phyloP scores from a whole-genome alignment of 1,140 invertebrate genomes.

The Papilio glaucus region DNA sequence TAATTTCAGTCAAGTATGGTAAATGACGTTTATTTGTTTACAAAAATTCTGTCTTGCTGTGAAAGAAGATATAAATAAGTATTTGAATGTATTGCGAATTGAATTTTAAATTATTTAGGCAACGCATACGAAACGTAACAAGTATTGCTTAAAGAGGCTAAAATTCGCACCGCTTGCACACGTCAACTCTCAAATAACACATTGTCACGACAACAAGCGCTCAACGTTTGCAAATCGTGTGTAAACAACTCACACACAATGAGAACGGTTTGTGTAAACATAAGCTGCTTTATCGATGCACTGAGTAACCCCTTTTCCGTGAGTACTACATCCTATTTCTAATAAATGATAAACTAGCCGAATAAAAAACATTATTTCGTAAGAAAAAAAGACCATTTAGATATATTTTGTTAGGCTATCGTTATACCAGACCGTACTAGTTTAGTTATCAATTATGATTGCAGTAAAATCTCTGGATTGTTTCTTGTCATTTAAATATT shows the following conservation, averaged over 20 bases:
- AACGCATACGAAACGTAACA: slow-evolving; percentile 4
- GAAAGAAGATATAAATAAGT: background rate
- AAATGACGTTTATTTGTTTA: too few species aligned
- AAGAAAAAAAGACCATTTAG: background rate
- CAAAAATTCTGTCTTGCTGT: too few species aligned
- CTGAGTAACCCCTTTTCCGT: background rate
- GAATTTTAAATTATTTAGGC: background rate
- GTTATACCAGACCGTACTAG: too few species aligned
- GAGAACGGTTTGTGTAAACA: slow-evolving; percentile 17
- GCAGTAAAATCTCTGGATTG: too few species aligned
- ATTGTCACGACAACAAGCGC: slow-evolving; percentile 10
- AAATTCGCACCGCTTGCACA: slow-evolving; percentile 9
- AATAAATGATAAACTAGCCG: background rate
- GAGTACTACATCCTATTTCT: background rate
- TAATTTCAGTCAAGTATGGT: too few species aligned
- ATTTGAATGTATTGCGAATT: background rate
- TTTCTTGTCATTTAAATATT: too few species aligned
- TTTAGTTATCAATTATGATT: too few species aligned
- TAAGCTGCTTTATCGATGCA: background rate
- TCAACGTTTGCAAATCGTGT: slow-evolving; percentile 13
- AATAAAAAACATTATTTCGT: background rate
- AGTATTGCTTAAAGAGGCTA: slow-evolving; percentile 1
- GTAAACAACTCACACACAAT: slow-evolving; percentile 7
- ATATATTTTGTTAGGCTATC: too few species aligned
- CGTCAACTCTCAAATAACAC: slow-evolving; percentile 6